A percentile compares a stretch with the other conserved stretches of the same genome.
Evolutionary conservation across 2,113 vertebrate genomes (phyloP).

Genomic region (Platichthys flesus): DNA sequence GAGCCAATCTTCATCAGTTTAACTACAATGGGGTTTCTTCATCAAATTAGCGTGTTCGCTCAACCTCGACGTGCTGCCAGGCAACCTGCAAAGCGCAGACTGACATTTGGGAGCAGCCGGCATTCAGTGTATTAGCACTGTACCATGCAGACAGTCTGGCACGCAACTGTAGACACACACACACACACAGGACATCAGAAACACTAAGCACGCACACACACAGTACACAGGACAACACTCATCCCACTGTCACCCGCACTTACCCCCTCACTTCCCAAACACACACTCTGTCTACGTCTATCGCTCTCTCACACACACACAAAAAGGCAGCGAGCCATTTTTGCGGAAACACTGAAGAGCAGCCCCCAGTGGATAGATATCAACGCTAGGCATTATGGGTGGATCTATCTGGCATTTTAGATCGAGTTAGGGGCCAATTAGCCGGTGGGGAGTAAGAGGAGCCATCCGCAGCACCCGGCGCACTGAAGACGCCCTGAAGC

Average conservation of each 20-base stretch:
- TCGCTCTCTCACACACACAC: neutral
- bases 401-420: conserved; percentile 47
- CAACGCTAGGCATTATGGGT: conserved; percentile 54
- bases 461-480: conserved; percentile 14
- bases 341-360: conserved; percentile 34
- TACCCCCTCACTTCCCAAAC: conserved; percentile 2
- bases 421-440: conserved; percentile 57
- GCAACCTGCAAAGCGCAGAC: conserved; percentile 53
- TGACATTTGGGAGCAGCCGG: conserved; percentile 60
- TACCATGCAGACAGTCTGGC: conserved; percentile 51
- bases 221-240: conserved; percentile 16
- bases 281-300: neutral
- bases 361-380: conserved; percentile 50
- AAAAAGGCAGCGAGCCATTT: conserved; percentile 14
- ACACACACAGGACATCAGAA: conserved; percentile 15
- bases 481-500: conserved; percentile 3
- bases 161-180: conserved; percentile 40
- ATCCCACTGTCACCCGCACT: conserved; percentile 13
- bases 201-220: neutral
- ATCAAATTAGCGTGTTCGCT: conserved; percentile 45
- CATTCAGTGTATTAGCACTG: conserved; percentile 17
- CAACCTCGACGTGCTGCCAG: conserved; percentile 48
- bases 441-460: conserved; percentile 43
- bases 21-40: conserved; percentile 25
- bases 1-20: conserved; percentile 39